A percentile compares a stretch with the other conserved stretches of the same genome.
These are phyloP conservation scores for Oxycera nigricornis DNA, from an alignment of 2,888 invertebrate species.

Conservation along the genomic window DNA sequence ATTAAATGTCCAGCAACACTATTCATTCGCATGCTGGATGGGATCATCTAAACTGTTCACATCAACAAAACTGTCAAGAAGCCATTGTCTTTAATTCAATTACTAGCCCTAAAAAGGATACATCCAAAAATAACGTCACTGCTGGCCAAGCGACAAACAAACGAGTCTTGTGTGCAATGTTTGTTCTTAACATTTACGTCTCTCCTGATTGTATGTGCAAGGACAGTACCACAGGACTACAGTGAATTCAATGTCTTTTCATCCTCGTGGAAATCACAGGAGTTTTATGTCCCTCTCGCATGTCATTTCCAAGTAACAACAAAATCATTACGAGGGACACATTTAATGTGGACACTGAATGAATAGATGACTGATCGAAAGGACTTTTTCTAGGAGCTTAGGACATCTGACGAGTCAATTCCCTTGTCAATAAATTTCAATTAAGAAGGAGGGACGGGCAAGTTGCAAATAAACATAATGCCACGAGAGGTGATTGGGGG, in stretches of 20 bases:
- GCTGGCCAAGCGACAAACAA: background rate
- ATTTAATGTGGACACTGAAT: constrained; percentile 24
- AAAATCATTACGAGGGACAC: constrained; percentile 27
- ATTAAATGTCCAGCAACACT: constrained; percentile 27
- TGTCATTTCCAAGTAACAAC: constrained; percentile 27
- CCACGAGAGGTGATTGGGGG: background rate
- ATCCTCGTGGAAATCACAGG: background rate
- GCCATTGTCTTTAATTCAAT: constrained; percentile 47
- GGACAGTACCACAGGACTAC: background rate
- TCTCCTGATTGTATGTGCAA: background rate
- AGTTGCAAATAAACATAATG: constrained; percentile 12
- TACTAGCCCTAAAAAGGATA: constrained; percentile 39
- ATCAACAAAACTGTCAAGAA: constrained; percentile 46
- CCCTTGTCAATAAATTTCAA: constrained; percentile 42
- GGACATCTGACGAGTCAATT: constrained; percentile 20
- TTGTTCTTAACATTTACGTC: constrained; percentile 13
- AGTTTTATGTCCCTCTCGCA: background rate
- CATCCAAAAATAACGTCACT: background rate
- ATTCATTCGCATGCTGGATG: background rate
- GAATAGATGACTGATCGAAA: constrained; percentile 19
- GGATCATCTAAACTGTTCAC: constrained; percentile 46
- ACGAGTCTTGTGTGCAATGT: background rate
- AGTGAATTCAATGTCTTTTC: background rate
- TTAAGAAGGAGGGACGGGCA: constrained; percentile 4
- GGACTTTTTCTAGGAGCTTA: background rate